Base-by-base conservation (phyloP, 2,113 vertebrate genomes). In the Tenrec ecaudatus region DNA sequence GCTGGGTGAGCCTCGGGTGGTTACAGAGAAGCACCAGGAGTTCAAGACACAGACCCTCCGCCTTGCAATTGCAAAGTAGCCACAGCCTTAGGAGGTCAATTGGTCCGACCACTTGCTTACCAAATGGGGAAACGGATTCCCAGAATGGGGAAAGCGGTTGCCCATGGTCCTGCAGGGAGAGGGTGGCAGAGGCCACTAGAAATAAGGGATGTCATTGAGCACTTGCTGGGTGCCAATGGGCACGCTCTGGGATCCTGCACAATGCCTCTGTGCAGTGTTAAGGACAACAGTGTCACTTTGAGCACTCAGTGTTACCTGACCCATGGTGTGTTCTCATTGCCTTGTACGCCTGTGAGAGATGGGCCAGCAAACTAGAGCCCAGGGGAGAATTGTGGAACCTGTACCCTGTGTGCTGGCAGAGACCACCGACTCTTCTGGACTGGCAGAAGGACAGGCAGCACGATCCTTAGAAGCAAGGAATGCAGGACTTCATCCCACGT, bases 1-100 rank as follows among this genome's bases (percentile, higher is more conserved):
- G 38, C 27, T 20, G 75, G 6, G 27, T 11, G 9, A 40, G 47
- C 60, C 22, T 25, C 0, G 5, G 0, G 0, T 31, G 38, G 31
- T 20, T 40, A n/a, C 66, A 31, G 47, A 77, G 75, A 76, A 58
- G 73, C 0, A 2, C 17, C 20, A 0, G 9, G 58, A 7, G 27
- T 40, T 60, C 36, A 3, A 68, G 80, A 16, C 15, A 19, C 33
- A 85, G 84, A 68, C 29, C 38, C 33, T 43, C 40, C 3, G 8
- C 17, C 12, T 0, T 0, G 25, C 71, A 66, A 23, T 10, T 22
- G n/a, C 57, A 29, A 36, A 66, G 75, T 33, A 25, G 22, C 27
- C 38, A 12, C 29, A 19, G 57, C 31, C 53, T 62, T 36, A 3
- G 62, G 47, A 71, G 38, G 1, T 25, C 75, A 88, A 33, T 29